phyloP scores from a whole-genome alignment of 1,140 invertebrate genomes.

The Eulimnadia texana region DNA sequence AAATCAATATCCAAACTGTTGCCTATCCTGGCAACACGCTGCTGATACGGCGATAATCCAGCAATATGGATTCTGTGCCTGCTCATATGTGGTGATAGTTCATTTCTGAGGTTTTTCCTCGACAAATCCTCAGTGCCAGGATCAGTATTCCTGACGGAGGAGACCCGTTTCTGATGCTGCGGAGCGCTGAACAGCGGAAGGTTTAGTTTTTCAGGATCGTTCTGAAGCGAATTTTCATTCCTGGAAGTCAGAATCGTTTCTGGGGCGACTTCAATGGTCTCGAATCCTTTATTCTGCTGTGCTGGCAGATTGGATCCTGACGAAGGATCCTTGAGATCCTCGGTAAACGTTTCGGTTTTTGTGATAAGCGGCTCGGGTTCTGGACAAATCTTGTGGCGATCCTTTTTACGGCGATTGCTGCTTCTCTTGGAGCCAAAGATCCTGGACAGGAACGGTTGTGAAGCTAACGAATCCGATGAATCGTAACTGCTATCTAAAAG shows the following conservation, averaged over 20 bases:
- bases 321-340: no score
- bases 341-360: neutral
- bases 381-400: neutral
- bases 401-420: neutral
- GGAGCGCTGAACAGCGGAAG: neutral
- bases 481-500: neutral
- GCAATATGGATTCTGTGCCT: conserved; percentile 9
- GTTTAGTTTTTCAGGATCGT: neutral
- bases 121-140: neutral
- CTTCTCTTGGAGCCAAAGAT: neutral
- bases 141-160: neutral
- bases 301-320: no score
- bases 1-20: conserved; percentile 13
- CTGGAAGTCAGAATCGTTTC: neutral
- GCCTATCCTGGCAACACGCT: conserved; percentile 10
- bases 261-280: neutral
- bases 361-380: neutral
- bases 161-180: neutral
- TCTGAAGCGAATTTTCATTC: neutral
- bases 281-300: neutral
- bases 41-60: conserved; percentile 15
- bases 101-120: no score
- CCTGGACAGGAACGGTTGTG: conserved; percentile 3
- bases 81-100: neutral
- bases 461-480: neutral